Base-by-base conservation (phyloP, 2,888 invertebrate genomes). In the Pammene aurita region DNA sequence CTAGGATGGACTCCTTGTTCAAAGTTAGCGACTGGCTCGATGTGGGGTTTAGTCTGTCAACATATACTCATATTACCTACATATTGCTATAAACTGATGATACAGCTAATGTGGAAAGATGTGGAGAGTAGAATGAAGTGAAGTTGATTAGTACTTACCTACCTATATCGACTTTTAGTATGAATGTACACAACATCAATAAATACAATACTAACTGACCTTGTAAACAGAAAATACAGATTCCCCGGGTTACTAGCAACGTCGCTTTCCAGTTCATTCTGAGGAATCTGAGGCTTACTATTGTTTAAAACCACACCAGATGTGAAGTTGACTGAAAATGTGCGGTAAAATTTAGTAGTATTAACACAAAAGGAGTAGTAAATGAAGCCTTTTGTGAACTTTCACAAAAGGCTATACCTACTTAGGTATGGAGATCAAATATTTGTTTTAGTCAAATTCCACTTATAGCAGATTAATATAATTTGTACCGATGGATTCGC, bases 141-240 rank as follows among this genome's bases (percentile, higher is more conserved):
- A 26, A 26, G 26, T 26, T 26, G 4, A n/a, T n/a, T n/a, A n/a
- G n/a, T n/a, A n/a, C n/a, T n/a, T n/a, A n/a, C n/a, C n/a, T n/a
- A n/a, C n/a, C n/a, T n/a, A n/a, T n/a, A n/a, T n/a, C n/a, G n/a
- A n/a, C n/a, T 38, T 38, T 9, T 38, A 1, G 38, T 9, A 38
- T 9, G 9, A 5, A 38, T 9, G 9, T 38, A n/a, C n/a, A n/a
- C n/a, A n/a, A n/a, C n/a, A n/a, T n/a, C n/a, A 42, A 42, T 42
- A 42, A 11, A 13, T 11, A 42, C 38, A 42, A 42, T 52, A 52
- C 5, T 26, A 34, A 68, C 63, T 60, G 58, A 69, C 68, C 68
- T 69, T 4, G 68, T 69, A 38, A 54, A 69, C 16, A 69, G 54
- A 10, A 58, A 44, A 38, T 69, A 69, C 7, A 13, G 14, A 16